Percentiles rank a stretch among this genome's conserved stretches.
These are phyloP conservation scores for Neogale vison DNA, from an alignment of 2,113 vertebrate species.

Conservation along the genomic window DNA sequence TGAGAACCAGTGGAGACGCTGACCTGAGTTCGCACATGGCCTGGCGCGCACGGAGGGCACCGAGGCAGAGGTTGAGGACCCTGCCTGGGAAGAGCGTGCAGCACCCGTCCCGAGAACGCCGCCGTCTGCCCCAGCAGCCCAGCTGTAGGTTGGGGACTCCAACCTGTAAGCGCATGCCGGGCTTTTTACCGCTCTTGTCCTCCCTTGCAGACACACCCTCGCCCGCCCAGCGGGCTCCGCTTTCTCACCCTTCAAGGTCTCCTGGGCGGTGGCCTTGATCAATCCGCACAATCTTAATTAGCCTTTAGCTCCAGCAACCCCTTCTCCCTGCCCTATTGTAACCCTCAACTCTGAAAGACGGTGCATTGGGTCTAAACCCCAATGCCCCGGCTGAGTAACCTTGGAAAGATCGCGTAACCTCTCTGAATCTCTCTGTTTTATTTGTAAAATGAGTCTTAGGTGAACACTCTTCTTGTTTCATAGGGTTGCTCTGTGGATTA, in stretches of 20 bases:
- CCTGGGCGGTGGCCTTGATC: neutral
- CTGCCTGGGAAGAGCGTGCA: neutral
- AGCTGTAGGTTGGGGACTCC: accelerated
- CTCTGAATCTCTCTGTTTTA: neutral
- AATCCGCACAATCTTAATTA: neutral
- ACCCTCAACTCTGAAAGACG: neutral
- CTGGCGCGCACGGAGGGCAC: neutral
- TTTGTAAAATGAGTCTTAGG: neutral
- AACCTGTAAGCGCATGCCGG: accelerated
- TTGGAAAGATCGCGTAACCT: constrained; percentile 49
- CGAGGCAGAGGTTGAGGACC: neutral
- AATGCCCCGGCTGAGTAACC: constrained; percentile 38
- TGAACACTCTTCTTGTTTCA: neutral
- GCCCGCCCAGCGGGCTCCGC: neutral
- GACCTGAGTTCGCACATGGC: neutral
- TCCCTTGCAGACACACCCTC: neutral
- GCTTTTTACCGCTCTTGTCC: neutral
- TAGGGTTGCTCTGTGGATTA: neutral
- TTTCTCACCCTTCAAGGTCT: neutral
- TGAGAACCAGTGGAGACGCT: neutral
- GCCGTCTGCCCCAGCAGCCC: accelerated
- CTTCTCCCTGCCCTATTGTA: neutral
- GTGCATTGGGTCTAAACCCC: neutral
- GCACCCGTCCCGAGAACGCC: neutral
- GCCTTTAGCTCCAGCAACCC: neutral